Percentiles rank a stretch among this genome's conserved stretches.
Conservation (phyloP, 35 echinoderm and acorn worm genomes). For the Ptychodera flava region DNA sequence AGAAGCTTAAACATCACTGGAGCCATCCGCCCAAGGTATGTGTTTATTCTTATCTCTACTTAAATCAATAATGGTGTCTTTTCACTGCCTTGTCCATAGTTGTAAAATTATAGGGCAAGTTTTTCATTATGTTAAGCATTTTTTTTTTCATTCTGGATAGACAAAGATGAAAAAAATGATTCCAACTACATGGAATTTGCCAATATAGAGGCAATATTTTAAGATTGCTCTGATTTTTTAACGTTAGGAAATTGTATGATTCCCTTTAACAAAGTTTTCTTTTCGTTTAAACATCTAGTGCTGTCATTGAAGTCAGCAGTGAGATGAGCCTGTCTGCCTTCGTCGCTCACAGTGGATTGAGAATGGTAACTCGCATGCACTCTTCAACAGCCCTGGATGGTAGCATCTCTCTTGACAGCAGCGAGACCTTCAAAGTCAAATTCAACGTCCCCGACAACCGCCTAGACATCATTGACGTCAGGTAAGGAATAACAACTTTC, state of each 20-base stretch:
- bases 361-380: slow-evolving; percentile 37
- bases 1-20: slow-evolving; percentile 62
- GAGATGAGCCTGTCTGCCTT: slow-evolving; percentile 54
- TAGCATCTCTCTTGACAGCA: slow-evolving; percentile 43
- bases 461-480: slow-evolving; percentile 57
- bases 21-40: slow-evolving; percentile 77
- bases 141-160: too few species aligned
- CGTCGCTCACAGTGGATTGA: slow-evolving; percentile 48
- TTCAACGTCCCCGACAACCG: slow-evolving; percentile 59
- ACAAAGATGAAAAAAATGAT: too few species aligned
- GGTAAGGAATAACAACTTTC: slow-evolving; percentile 63
- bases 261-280: too few species aligned
- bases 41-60: not conserved
- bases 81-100: too few species aligned
- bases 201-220: too few species aligned
- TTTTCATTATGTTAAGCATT: too few species aligned
- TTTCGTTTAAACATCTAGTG: too few species aligned
- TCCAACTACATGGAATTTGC: too few species aligned
- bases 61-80: too few species aligned
- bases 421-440: slow-evolving; percentile 42
- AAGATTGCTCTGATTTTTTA: too few species aligned
- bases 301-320: slow-evolving; percentile 56
- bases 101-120: too few species aligned
- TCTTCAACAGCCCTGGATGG: slow-evolving; percentile 53
- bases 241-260: too few species aligned